Evolutionary conservation across 1,140 invertebrate species (phyloP).

Genomic region (Bombus soroeensis): DNA sequence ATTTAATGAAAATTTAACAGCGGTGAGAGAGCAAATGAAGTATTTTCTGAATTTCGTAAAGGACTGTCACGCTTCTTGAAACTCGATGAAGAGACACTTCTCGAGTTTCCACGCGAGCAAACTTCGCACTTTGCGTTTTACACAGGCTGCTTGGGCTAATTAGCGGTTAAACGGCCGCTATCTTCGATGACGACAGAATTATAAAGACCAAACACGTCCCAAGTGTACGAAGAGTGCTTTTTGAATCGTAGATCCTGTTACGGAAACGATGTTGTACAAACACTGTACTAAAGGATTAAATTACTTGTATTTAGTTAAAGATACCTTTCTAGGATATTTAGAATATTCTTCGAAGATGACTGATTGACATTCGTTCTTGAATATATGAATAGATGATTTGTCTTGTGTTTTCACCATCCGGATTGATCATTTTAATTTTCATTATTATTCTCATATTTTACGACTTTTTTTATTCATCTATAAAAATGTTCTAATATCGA

Average conservation of each 20-base stretch:
- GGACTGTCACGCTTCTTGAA: conserved; percentile 20
- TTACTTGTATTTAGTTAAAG: background rate
- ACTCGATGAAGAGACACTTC: conserved; percentile 2
- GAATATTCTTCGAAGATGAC: background rate
- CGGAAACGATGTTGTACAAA: no score
- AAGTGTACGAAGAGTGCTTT: background rate
- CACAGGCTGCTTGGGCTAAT: conserved; percentile 21
- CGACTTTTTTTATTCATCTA: no score
- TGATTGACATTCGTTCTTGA: background rate
- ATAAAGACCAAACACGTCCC: background rate
- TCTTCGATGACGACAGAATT: background rate
- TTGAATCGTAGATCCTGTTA: background rate
- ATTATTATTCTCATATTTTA: no score
- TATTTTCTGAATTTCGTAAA: conserved; percentile 11
- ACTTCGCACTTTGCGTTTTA: conserved; percentile 23
- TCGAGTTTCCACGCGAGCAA: conserved; percentile 3
- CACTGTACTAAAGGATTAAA: background rate
- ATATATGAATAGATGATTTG: background rate
- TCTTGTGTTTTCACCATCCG: background rate
- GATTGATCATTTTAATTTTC: background rate
- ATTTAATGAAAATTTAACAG: background rate
- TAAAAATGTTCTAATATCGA: no score
- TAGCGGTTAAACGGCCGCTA: conserved; percentile 28
- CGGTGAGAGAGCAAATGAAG: background rate
- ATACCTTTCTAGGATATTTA: background rate